phyloP scores from a whole-genome alignment of 2,113 vertebrate genomes.

The Laticauda laticaudata region DNA sequence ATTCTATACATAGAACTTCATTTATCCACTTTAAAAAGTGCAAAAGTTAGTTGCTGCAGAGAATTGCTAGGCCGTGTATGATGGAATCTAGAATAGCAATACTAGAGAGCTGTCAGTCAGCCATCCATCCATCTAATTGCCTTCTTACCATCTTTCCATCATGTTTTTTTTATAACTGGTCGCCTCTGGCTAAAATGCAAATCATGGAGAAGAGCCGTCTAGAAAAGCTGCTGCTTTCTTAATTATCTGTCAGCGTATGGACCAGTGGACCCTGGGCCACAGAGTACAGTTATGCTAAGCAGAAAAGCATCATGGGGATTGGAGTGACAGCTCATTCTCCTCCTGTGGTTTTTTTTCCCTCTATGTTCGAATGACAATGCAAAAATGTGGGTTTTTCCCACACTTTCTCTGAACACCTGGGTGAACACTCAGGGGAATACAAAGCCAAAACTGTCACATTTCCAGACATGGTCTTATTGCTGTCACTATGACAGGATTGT shows the following conservation, averaged over 20 bases:
- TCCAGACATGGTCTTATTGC: slow-evolving; percentile 90
- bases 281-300: slow-evolving; percentile 98
- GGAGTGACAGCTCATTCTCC: slow-evolving; percentile 99
- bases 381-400: slow-evolving; percentile 88
- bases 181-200: slow-evolving; percentile 99
- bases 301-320: slow-evolving; percentile 99
- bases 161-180: slow-evolving; percentile 99
- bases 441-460: slow-evolving; percentile 96
- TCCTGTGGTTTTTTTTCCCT: slow-evolving; percentile 78
- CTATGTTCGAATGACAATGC: slow-evolving; percentile 90
- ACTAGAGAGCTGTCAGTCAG: slow-evolving; percentile 99
- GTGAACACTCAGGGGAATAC: slow-evolving; percentile 93
- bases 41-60: slow-evolving; percentile 80
- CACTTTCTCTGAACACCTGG: slow-evolving; percentile 86
- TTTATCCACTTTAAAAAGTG: slow-evolving; percentile 77
- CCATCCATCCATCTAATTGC: slow-evolving; percentile 99
- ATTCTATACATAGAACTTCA: slow-evolving; percentile 75
- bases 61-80: slow-evolving; percentile 82
- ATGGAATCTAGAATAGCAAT: slow-evolving; percentile 87
- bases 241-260: slow-evolving; percentile 96
- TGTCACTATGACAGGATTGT: slow-evolving; percentile 97
- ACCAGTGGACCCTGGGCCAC: slow-evolving; percentile 85
- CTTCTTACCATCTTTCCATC: slow-evolving; percentile 99
- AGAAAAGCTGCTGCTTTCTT: slow-evolving; percentile 98
- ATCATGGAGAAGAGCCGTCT: slow-evolving; percentile 90